A percentile compares a stretch with the other conserved stretches of the same genome.
Evolutionary conservation across 2,888 invertebrate genomes (phyloP).

Genomic region (Sipha maydis): DNA sequence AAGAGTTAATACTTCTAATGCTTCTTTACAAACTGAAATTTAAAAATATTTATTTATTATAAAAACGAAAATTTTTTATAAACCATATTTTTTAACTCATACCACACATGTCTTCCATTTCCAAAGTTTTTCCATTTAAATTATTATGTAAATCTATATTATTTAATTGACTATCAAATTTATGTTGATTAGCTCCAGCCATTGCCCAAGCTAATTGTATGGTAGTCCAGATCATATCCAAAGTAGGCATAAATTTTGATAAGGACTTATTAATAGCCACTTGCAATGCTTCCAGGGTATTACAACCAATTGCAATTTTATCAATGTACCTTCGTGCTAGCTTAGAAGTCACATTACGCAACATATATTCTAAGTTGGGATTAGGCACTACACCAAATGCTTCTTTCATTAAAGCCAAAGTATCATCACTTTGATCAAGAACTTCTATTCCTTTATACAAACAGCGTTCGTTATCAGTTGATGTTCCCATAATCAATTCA

Average conservation of each 20-base stretch:
- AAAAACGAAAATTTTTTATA: neutral
- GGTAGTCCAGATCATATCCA: constrained; percentile 78
- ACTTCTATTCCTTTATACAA: constrained; percentile 38
- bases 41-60: neutral
- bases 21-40: constrained; percentile 82
- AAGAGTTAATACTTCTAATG: constrained; percentile 90
- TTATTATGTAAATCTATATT: constrained; percentile 75
- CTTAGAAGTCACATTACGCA: constrained; percentile 84
- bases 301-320: constrained; percentile 50
- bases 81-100: constrained; percentile 65
- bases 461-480: constrained; percentile 15
- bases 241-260: constrained; percentile 78
- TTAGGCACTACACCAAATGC: constrained; percentile 86
- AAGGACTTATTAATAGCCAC: constrained; percentile 72
- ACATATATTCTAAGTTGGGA: constrained; percentile 83
- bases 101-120: constrained; percentile 76
- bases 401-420: constrained; percentile 75
- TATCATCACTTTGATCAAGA: constrained; percentile 47
- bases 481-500: constrained; percentile 67
- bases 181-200: constrained; percentile 68
- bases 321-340: constrained; percentile 75
- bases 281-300: constrained; percentile 32
- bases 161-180: constrained; percentile 59
- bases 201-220: constrained; percentile 84
- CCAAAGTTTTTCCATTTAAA: constrained; percentile 72